These are phyloP conservation scores for Catajapyx aquilonaris DNA, from an alignment of 1,140 invertebrate species.

Conservation along the genomic window DNA sequence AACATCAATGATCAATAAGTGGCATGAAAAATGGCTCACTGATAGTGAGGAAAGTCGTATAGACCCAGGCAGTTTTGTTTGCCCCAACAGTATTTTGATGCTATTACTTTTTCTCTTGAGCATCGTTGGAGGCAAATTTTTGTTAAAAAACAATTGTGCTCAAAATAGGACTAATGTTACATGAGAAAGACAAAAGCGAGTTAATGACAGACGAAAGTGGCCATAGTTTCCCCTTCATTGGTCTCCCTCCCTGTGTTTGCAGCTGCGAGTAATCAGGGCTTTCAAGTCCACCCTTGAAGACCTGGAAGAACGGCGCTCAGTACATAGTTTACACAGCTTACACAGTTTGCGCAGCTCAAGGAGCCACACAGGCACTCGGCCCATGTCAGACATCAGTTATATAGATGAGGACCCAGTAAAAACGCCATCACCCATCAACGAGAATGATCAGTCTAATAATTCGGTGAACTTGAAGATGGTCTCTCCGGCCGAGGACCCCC, in stretches of 20 bases:
- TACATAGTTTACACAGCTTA: conserved; percentile 92
- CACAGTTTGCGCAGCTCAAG: conserved; percentile 75
- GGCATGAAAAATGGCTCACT: too few species aligned
- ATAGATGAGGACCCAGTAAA: conserved; percentile 66
- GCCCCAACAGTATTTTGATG: too few species aligned
- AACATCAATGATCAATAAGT: too few species aligned
- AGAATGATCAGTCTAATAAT: conserved; percentile 23
- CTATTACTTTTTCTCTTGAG: too few species aligned
- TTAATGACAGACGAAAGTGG: conserved; percentile 19
- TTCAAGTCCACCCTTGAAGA: conserved; percentile 99
- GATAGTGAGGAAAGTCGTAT: too few species aligned
- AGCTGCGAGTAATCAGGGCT: conserved; percentile 99
- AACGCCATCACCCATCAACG: conserved; percentile 28
- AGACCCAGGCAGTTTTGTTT: too few species aligned
- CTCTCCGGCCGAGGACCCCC: conserved; percentile 16
- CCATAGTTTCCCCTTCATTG: conserved; percentile 14
- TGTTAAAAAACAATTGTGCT: too few species aligned
- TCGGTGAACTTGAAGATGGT: conserved; percentile 18
- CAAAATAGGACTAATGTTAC: conserved; percentile 1
- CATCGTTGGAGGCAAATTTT: too few species aligned
- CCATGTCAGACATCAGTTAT: conserved; percentile 73
- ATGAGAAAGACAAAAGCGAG: conserved; percentile 7
- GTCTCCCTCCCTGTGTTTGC: conserved; percentile 41
- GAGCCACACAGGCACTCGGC: conserved; percentile 49
- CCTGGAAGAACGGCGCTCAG: conserved; percentile 92